These are phyloP conservation scores for Todus mexicanus DNA, from an alignment of 2,797 vertebrate species.

Conservation along the genomic window DNA sequence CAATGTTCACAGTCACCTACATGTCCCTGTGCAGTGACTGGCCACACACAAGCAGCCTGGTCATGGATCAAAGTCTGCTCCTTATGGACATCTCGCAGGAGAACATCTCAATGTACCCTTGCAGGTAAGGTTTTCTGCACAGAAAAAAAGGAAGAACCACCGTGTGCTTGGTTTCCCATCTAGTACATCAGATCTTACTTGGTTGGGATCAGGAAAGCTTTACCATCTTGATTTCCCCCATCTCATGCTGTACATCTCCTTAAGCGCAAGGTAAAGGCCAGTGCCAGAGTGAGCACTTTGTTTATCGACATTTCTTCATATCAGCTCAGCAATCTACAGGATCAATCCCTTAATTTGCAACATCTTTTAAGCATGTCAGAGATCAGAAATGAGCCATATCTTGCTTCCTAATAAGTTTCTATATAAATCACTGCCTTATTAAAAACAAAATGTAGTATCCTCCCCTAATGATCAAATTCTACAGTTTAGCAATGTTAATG, in stretches of 20 bases:
- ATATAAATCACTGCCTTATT: conserved; percentile 63
- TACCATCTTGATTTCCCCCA: background rate
- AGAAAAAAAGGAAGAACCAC: background rate
- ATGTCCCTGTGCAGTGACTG: rapidly evolving
- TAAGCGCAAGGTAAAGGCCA: background rate
- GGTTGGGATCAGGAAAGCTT: background rate
- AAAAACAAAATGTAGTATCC: conserved; percentile 26
- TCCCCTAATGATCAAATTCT: conserved; percentile 41
- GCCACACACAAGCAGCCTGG: background rate
- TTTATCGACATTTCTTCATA: conserved; percentile 21
- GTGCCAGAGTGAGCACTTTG: background rate
- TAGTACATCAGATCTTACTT: no score
- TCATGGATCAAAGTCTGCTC: background rate
- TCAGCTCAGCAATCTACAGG: conserved; percentile 1
- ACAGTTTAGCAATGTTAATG: conserved; percentile 40
- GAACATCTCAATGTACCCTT: background rate
- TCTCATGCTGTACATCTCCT: background rate
- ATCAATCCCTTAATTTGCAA: conserved; percentile 59
- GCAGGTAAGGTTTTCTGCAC: background rate
- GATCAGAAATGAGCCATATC: conserved; percentile 58
- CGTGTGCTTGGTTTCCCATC: background rate
- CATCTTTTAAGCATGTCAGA: conserved; percentile 38
- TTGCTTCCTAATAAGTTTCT: conserved; percentile 35
- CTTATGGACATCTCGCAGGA: rapidly evolving
- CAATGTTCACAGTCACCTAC: background rate